Conservation (phyloP, 2,888 invertebrate species). For the Halocaridina rubra region DNA sequence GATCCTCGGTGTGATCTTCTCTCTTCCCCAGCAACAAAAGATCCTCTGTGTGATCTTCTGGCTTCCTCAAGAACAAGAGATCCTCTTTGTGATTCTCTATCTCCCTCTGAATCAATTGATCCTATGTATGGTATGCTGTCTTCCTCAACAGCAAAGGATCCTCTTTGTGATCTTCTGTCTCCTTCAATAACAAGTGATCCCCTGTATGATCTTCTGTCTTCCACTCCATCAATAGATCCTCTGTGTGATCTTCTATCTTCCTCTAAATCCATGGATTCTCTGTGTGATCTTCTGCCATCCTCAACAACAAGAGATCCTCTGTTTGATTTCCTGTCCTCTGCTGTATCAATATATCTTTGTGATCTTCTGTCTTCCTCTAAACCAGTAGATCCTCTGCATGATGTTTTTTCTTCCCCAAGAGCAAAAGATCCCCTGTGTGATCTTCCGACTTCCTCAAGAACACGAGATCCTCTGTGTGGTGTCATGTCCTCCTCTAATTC, state of each 20-base stretch:
- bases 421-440: constrained; percentile 1
- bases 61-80: neutral
- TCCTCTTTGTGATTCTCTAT: neutral
- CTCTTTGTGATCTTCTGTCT: neutral
- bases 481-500: neutral
- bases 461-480: neutral
- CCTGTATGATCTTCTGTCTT: neutral
- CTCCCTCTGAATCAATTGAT: neutral
- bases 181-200: neutral
- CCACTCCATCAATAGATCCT: neutral
- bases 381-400: neutral
- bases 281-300: neutral
- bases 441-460: neutral
- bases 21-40: neutral
- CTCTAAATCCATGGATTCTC: neutral
- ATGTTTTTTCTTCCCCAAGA: neutral
- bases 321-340: neutral
- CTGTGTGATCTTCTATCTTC: neutral
- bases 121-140: neutral
- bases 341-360: neutral
- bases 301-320: neutral
- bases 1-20: neutral
- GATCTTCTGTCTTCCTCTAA: neutral
- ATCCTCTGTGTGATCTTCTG: neutral
- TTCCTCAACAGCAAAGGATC: neutral